phyloP scores from a whole-genome alignment of 2,888 invertebrate species.

The Torymus texanus region DNA sequence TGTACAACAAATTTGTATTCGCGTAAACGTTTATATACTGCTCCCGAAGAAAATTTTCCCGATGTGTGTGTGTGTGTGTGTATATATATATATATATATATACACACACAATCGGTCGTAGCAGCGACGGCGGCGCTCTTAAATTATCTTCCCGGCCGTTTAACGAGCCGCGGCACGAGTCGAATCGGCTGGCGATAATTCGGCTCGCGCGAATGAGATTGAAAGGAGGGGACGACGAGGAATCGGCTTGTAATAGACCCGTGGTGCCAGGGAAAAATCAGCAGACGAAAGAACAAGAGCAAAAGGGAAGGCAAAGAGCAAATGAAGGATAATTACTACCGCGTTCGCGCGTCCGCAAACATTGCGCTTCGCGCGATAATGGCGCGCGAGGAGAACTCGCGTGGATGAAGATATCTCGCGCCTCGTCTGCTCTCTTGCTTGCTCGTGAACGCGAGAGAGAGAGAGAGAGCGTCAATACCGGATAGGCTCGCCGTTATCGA shows the following conservation, averaged over 20 bases:
- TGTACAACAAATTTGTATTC: too few relatives aligned
- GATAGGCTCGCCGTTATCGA: constrained; percentile 68
- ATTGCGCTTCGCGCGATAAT: constrained; percentile 51
- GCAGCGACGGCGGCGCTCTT: constrained; percentile 1
- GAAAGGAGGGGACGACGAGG: constrained; percentile 17
- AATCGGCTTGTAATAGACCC: constrained; percentile 27
- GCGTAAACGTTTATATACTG: constrained; percentile 8
- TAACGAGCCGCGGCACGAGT: constrained; percentile 27
- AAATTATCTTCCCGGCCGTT: constrained; percentile 38
- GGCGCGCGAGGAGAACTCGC: constrained; percentile 28
- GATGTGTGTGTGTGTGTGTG: too few relatives aligned
- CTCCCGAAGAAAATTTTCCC: background rate
- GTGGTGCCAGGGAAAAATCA: background rate
- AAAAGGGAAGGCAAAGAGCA: constrained; percentile 51
- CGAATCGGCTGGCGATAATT: constrained; percentile 22
- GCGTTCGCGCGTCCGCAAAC: constrained; percentile 48
- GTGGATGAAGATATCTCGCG: constrained; percentile 64
- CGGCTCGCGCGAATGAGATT: constrained; percentile 10
- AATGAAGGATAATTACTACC: constrained; percentile 61
- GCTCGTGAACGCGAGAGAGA: constrained; percentile 11
- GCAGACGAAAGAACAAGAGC: constrained; percentile 5
- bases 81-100: too few relatives aligned
- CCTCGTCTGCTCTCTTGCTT: constrained; percentile 48
- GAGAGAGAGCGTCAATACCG: constrained; percentile 63
- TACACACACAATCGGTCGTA: background rate